Evolutionary conservation across 2,113 vertebrate genomes (phyloP).

Genomic region (Anarhynchus alexandrinus): DNA sequence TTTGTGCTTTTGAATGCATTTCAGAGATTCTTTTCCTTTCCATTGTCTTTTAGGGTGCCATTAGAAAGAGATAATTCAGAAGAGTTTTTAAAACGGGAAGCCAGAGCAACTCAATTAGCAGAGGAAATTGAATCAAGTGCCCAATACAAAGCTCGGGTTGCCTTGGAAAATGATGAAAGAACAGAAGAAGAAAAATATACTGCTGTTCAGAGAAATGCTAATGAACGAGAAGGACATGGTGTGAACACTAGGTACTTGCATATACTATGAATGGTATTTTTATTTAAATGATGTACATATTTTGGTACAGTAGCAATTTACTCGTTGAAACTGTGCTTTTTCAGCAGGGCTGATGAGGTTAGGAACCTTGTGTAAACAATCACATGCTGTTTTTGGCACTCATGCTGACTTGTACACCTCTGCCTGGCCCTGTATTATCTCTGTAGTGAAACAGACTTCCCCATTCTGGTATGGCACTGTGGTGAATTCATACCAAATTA

Average conservation of each 20-base stretch:
- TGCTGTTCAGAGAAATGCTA: slow-evolving; percentile 87
- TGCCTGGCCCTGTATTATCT: slow-evolving; percentile 14
- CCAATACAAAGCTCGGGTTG: slow-evolving; percentile 94
- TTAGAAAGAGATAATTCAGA: slow-evolving; percentile 97
- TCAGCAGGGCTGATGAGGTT: slow-evolving; percentile 2
- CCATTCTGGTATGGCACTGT: background rate
- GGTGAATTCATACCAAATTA: background rate
- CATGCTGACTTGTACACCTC: background rate
- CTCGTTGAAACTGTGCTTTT: slow-evolving; percentile 6
- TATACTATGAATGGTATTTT: slow-evolving; percentile 8
- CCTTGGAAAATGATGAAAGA: slow-evolving; percentile 95
- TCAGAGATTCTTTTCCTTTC: slow-evolving; percentile 41
- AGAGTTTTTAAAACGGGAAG: slow-evolving; percentile 97
- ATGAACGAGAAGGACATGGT: slow-evolving; percentile 84
- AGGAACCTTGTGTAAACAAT: background rate
- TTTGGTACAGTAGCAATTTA: slow-evolving; percentile 1
- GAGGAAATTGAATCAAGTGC: slow-evolving; percentile 98
- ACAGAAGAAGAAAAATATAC: slow-evolving; percentile 97
- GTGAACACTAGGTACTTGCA: slow-evolving; percentile 83
- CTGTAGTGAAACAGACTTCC: background rate
- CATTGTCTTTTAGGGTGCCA: slow-evolving; percentile 82
- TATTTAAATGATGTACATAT: background rate
- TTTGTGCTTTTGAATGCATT: slow-evolving; percentile 21
- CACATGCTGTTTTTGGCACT: slow-evolving; percentile 27
- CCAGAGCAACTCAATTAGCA: slow-evolving; percentile 94